These are phyloP conservation scores for Dendrocincla fuliginosa DNA, from an alignment of 2,797 vertebrate genomes.

Conservation along the genomic window DNA sequence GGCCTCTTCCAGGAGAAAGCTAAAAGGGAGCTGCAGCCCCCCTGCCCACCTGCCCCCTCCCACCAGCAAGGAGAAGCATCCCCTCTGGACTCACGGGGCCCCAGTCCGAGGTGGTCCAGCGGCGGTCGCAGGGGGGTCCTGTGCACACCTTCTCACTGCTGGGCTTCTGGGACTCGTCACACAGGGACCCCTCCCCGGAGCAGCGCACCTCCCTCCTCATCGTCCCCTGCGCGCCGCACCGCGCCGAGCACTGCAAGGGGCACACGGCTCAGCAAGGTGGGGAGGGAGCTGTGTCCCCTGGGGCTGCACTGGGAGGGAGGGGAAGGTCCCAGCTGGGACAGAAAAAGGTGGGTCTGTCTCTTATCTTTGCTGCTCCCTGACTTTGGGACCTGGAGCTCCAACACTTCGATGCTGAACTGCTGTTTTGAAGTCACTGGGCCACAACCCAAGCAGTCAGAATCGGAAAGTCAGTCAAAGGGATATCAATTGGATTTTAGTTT, in stretches of 20 bases:
- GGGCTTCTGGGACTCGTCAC: conserved; percentile 80
- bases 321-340: not conserved
- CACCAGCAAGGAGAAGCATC: accelerated
- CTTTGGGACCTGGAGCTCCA: not conserved
- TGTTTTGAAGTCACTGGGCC: not conserved
- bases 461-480: not conserved
- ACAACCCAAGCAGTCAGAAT: not conserved
- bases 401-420: accelerated
- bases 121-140: conserved; percentile 84
- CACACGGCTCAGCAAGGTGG: not conserved
- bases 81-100: conserved; percentile 82
- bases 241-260: conserved; percentile 80
- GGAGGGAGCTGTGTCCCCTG: not conserved
- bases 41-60: not conserved
- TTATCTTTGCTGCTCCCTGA: not conserved
- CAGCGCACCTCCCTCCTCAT: conserved; percentile 86
- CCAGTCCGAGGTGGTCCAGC: conserved; percentile 88
- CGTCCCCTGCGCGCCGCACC: conserved; percentile 78
- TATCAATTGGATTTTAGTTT: not conserved
- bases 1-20: not conserved
- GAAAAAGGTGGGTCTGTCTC: accelerated
- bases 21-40: not conserved
- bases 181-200: conserved; percentile 80
- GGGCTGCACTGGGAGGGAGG: not conserved
- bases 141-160: conserved; percentile 77